A percentile compares a stretch with the other conserved stretches of the same genome.
Evolutionary conservation across 2,797 vertebrate species (phyloP).

Genomic region (Mormyrus hasselquistii): DNA sequence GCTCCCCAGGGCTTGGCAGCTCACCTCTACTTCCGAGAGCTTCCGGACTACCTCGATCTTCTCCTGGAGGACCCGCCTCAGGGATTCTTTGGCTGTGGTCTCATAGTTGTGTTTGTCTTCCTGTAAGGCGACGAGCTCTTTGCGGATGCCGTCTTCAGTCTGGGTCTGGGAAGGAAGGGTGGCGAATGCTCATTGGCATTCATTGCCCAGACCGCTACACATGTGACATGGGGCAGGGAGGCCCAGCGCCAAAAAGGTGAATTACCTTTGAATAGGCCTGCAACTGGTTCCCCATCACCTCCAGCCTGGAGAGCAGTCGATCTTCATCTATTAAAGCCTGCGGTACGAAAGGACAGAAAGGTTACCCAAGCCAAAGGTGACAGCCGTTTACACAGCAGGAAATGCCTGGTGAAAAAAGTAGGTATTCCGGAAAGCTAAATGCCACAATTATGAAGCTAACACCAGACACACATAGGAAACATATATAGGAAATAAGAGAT

Average conservation of each 20-base stretch:
- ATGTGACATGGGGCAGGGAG: not conserved
- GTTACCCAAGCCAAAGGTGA: not conserved
- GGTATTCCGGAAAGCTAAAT: not conserved
- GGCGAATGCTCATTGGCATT: not conserved
- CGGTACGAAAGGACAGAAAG: not conserved
- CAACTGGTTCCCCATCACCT: constrained; percentile 97
- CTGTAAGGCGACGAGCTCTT: constrained; percentile 89
- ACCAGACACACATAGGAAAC: not conserved
- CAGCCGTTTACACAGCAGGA: not conserved
- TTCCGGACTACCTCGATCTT: constrained; percentile 98
- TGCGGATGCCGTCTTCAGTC: constrained; percentile 93
- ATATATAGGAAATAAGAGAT: not conserved
- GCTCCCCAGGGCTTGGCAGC: not conserved
- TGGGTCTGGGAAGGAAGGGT: constrained; percentile 71
- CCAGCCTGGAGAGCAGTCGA: constrained; percentile 90
- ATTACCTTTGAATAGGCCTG: constrained; percentile 93
- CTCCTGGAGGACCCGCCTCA: constrained; percentile 97
- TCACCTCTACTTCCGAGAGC: constrained; percentile 95
- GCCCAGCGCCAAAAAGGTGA: not conserved
- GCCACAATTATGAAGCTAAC: not conserved
- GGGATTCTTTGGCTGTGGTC: constrained; percentile 95
- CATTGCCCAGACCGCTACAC: not conserved
- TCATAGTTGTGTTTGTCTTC: constrained; percentile 99
- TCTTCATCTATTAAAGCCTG: constrained; percentile 99
- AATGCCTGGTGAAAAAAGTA: not conserved